Base-by-base conservation (phyloP, 1,140 invertebrate genomes). In the Bombus consobrinus region DNA sequence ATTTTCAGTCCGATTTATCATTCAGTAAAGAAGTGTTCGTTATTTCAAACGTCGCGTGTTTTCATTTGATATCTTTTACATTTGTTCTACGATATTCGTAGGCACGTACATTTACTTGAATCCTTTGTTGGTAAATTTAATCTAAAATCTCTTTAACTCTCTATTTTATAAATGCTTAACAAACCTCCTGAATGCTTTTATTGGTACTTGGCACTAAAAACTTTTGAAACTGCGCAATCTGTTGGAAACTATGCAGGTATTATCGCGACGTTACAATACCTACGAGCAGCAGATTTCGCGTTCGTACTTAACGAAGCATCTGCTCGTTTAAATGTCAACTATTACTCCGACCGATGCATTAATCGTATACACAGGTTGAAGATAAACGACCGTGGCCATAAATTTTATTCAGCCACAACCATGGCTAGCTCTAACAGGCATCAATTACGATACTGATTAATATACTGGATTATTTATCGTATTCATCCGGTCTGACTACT, bases 361-460 rank as follows among this genome's bases (percentile, higher is more conserved):
- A 75, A 82, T 64, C 71, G 72, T 34, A 34, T 8, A n/a, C 10
- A 18, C 18, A 8, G n/a, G 43, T 62, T 10, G 53, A 72, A 72
- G 83, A 80, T 80, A 72, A 84, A 80, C 66, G 47, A 22, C n/a
- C 64, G 22, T 22, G 75, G 47, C 18, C 39, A 47, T 84, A 80
- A 85, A 80, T 85, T 84, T 80, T 43, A 47, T 80, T 62, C n/a
- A 68, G 47, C 37, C 5, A n/a, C 72, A 43, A 80, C 18, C 57
- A 34, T 39, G 83, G 77, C 59, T 57, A 74, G 39, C 77, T 86
- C 75, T 75, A 80, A 86, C 57, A 10, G 53, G 62, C 53, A 89
- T 89, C 80, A 88, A 85, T 81, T 87, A 72, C 41, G 47, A 28
- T 41, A 18, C 28, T 74, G 78, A 86, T 88, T 88, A 88, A 72